Percentiles rank a stretch among this genome's conserved stretches.
Evolutionary conservation across 2,797 vertebrate species (phyloP).

Genomic region (Sebastes baramenuke): DNA sequence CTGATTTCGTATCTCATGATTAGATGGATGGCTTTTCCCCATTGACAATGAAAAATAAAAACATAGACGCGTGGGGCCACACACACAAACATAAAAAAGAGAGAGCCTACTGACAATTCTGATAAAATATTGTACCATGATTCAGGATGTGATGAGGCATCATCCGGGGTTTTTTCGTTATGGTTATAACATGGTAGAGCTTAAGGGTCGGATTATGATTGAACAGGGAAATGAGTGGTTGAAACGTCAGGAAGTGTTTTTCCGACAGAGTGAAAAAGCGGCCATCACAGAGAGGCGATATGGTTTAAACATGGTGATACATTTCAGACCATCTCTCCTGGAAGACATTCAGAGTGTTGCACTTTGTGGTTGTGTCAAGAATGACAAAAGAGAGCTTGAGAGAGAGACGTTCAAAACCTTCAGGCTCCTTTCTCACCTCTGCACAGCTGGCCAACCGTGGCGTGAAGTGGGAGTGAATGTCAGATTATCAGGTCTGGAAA

Average conservation of each 20-base stretch:
- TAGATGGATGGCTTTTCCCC: conserved; percentile 44
- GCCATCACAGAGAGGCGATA: accelerated
- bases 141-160: not conserved
- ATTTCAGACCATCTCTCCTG: not conserved
- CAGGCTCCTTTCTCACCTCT: not conserved
- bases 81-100: not conserved
- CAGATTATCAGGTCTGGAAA: not conserved
- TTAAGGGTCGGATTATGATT: not conserved
- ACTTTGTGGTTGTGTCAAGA: not conserved
- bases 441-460: not conserved
- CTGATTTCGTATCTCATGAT: conserved; percentile 58
- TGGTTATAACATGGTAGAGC: not conserved
- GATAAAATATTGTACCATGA: not conserved
- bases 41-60: conserved; percentile 30
- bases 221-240: not conserved
- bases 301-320: not conserved
- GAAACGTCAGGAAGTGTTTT: not conserved
- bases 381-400: not conserved
- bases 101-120: not conserved
- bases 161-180: not conserved
- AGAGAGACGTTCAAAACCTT: not conserved
- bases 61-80: not conserved
- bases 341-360: not conserved
- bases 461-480: not conserved
- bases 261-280: not conserved